These are phyloP conservation scores for Psittacula cyanocephala DNA, from an alignment of 2,113 vertebrate species.

Conservation along the genomic window DNA sequence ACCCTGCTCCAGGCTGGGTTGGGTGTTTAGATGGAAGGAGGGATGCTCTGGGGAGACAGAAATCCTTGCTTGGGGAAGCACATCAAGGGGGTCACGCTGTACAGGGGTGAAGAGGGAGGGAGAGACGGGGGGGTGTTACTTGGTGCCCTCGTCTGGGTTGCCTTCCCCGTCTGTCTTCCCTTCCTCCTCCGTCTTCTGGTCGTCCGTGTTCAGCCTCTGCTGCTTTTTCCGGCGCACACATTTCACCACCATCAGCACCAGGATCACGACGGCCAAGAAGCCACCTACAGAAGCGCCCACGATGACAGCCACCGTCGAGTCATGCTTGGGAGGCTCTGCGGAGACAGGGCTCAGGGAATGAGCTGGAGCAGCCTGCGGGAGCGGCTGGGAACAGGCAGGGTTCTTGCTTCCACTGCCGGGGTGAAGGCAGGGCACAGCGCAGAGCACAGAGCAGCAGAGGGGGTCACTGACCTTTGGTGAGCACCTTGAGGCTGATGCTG, in stretches of 20 bases:
- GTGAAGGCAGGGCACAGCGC: not conserved
- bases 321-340: conserved; percentile 87
- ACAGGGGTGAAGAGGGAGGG: not conserved
- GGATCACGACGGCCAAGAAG: conserved; percentile 89
- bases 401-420: fast-evolving
- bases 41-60: conserved; percentile 38
- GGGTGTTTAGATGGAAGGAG: conserved; percentile 13
- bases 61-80: conserved; percentile 60
- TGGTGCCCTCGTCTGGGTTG: conserved; percentile 85
- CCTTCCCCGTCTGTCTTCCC: conserved; percentile 91
- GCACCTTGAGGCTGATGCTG: conserved; percentile 81
- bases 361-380: fast-evolving
- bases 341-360: not conserved
- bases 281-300: conserved; percentile 93
- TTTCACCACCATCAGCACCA: conserved; percentile 93
- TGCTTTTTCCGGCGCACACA: conserved; percentile 92
- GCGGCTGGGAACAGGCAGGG: not conserved
- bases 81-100: conserved; percentile 11
- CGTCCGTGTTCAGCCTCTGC: conserved; percentile 91
- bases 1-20: conserved; percentile 23
- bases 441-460: not conserved
- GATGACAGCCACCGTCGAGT: conserved; percentile 92
- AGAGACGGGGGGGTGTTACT: conserved; percentile 71
- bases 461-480: conserved; percentile 84
- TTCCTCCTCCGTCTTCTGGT: conserved; percentile 96